Evolutionary conservation across 2,888 invertebrate species (phyloP).

Genomic region (Polylopha cassiicola): DNA sequence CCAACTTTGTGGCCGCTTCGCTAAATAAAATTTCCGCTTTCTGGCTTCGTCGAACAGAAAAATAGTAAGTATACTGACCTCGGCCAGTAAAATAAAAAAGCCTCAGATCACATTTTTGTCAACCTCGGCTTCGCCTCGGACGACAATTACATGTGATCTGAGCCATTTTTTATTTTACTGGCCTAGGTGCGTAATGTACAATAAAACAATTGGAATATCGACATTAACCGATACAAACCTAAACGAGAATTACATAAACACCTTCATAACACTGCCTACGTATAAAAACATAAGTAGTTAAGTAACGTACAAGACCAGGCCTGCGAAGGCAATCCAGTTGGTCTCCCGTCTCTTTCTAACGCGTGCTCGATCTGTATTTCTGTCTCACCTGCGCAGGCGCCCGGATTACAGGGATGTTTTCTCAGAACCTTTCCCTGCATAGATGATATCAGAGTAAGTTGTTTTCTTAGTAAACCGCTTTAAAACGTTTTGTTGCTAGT

Average conservation of each 20-base stretch:
- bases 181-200: no score
- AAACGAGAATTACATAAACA: constrained; percentile 11
- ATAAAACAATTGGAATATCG: neutral
- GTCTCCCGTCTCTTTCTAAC: constrained; percentile 35
- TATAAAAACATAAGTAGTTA: constrained; percentile 39
- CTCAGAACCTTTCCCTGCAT: constrained; percentile 44
- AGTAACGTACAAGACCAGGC: constrained; percentile 41
- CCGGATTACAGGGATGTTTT: constrained; percentile 54
- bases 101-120: no score
- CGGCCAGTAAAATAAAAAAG: no score
- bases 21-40: no score
- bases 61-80: no score
- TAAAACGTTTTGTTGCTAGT: constrained; percentile 17
- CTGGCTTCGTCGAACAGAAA: no score
- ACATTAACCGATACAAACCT: constrained; percentile 7
- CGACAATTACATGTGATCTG: no score
- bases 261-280: constrained; percentile 27
- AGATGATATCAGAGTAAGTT: constrained; percentile 18
- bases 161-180: no score
- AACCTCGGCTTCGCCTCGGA: no score
- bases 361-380: constrained; percentile 16
- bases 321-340: constrained; percentile 62
- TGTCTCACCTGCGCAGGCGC: constrained; percentile 32
- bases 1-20: no score
- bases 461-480: constrained; percentile 41